phyloP scores from a whole-genome alignment of 2,888 invertebrate genomes.

The Argynnis bischoffii region DNA sequence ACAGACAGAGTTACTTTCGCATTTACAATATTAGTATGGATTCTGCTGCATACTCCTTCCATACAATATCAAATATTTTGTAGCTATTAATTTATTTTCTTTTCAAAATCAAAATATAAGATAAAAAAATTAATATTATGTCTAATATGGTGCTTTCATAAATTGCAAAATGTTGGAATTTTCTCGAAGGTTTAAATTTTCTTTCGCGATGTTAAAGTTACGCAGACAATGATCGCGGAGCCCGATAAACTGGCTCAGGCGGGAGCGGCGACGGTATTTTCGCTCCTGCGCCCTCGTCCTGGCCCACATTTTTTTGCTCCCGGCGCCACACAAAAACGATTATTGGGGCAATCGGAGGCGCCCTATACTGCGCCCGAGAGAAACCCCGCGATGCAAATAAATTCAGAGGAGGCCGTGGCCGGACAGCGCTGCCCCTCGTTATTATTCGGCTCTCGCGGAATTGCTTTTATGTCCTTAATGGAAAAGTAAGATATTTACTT shows the following conservation, averaged over 20 bases:
- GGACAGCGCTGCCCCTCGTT: slow-evolving; percentile 78
- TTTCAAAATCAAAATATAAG: too few relatives aligned
- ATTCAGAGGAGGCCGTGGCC: slow-evolving; percentile 69
- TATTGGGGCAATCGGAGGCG: slow-evolving; percentile 73
- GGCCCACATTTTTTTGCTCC: slow-evolving; percentile 43
- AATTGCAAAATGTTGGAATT: slow-evolving; percentile 46
- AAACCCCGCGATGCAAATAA: slow-evolving; percentile 77
- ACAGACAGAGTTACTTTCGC: too few relatives aligned
- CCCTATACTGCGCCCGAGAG: slow-evolving; percentile 54
- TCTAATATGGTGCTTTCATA: too few relatives aligned
- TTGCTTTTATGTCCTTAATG: slow-evolving; percentile 80
- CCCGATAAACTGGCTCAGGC: slow-evolving; percentile 43
- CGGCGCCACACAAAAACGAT: slow-evolving; percentile 66
- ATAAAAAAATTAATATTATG: too few relatives aligned
- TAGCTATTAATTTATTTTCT: too few relatives aligned
- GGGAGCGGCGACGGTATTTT: slow-evolving; percentile 37
- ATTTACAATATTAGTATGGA: too few relatives aligned
- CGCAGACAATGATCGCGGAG: slow-evolving; percentile 51
- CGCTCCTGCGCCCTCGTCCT: slow-evolving; percentile 26
- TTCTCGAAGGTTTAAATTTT: slow-evolving; percentile 64
- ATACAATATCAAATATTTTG: too few relatives aligned
- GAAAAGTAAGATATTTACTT: slow-evolving; percentile 79
- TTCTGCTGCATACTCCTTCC: too few relatives aligned
- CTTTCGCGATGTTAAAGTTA: slow-evolving; percentile 73
- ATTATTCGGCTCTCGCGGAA: slow-evolving; percentile 80